Conservation (phyloP, 2,113 vertebrate species). For the Psittacula cyanocephala region DNA sequence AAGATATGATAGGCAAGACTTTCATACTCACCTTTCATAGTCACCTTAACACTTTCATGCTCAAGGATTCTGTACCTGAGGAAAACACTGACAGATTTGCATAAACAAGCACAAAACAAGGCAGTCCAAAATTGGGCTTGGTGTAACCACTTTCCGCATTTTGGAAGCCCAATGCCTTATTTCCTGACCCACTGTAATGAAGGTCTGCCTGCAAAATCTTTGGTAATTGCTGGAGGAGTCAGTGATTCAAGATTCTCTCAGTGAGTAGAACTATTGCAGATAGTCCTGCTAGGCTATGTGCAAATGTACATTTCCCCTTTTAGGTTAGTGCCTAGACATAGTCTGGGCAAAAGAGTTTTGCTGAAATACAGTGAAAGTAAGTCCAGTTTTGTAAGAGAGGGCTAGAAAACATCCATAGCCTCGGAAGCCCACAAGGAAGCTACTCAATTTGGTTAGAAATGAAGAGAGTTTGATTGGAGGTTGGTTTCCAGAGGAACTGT, state of each 20-base stretch:
- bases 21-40: background rate
- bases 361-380: background rate
- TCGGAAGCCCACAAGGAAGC: background rate
- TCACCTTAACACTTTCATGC: background rate
- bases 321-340: background rate
- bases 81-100: background rate
- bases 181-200: background rate
- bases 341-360: background rate
- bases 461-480: background rate
- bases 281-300: background rate
- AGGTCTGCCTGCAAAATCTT: background rate
- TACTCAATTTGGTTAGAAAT: background rate
- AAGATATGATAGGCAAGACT: background rate
- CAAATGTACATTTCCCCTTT: background rate
- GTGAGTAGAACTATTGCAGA: background rate
- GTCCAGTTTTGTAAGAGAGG: background rate
- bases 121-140: accelerated
- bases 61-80: background rate
- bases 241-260: background rate
- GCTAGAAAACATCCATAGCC: background rate
- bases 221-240: background rate
- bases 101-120: background rate
- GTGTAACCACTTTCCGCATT: background rate
- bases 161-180: background rate
- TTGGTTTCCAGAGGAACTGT: background rate